These are phyloP conservation scores for Plestiodon gilberti DNA, from an alignment of 2,113 vertebrate species.

Conservation along the genomic window DNA sequence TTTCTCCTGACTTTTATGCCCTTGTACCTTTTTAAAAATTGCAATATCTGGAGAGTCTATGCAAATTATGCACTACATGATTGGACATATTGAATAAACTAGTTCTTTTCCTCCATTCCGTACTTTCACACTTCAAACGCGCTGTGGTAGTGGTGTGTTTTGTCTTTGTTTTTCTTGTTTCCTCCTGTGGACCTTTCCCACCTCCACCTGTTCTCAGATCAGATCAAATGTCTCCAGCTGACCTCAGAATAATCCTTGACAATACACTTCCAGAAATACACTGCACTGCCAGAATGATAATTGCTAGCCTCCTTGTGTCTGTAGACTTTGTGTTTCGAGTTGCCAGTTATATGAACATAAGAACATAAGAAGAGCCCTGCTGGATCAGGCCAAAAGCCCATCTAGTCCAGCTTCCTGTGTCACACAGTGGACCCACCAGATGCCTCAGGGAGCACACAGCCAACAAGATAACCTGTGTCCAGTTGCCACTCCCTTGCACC, in stretches of 20 bases:
- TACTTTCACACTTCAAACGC: background rate
- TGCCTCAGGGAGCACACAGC: too few relatives aligned
- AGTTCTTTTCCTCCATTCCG: background rate
- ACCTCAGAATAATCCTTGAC: background rate
- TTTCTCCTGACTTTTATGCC: background rate
- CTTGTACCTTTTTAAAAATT: background rate
- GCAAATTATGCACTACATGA: background rate
- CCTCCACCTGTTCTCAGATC: background rate
- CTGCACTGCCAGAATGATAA: too few relatives aligned
- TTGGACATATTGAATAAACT: background rate
- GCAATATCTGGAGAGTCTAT: background rate
- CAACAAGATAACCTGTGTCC: too few relatives aligned
- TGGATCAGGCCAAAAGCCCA: too few relatives aligned
- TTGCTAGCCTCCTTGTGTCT: background rate
- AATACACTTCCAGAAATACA: background rate
- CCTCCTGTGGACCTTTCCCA: background rate
- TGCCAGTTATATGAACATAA: too few relatives aligned
- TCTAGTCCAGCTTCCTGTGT: too few relatives aligned
- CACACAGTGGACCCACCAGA: too few relatives aligned
- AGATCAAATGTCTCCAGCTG: background rate
- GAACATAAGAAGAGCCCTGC: too few relatives aligned
- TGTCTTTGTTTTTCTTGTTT: background rate
- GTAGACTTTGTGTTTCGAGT: background rate
- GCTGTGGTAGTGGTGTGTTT: background rate
- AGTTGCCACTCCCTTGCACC: too few relatives aligned